Base-by-base conservation (phyloP, 2,797 vertebrate species). In the Scolopax bukidnonensis region DNA sequence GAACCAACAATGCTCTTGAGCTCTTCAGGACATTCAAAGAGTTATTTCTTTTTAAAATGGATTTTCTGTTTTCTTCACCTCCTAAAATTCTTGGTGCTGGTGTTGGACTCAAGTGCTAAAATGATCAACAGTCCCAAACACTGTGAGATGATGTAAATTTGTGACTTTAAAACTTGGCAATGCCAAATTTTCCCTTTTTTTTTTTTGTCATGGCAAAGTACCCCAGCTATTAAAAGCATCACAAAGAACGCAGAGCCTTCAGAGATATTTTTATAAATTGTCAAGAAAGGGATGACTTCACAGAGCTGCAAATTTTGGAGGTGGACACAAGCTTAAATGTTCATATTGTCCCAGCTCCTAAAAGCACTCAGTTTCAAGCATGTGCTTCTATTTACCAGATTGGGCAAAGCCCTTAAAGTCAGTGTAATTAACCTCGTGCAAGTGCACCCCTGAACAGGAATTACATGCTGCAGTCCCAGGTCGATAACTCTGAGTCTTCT, bases 1-100 rank as follows among this genome's bases (percentile, higher is more conserved):
- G 83, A 78, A 50, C 65, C 65, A 87, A 51, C 67, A 90, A 47
- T 12, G 32, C 24, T 21, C 54, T 78, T 41, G 54, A 83, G 70
- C 68, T 83, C 33, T 60, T 73, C 70, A 54, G 73, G 60, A 89
- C 69, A 69, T 80, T 81, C 60, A 71, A 67, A 82, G 69, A 65
- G 16, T 71, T 94, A 67, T 48, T 97, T 82, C 32, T 76, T 95
- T 82, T 69, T 43, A 51, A 92, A 96, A 85, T 8, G 41, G 51
- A n/a, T 86, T 80, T 87, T 77, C 50, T 93, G 40, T 67, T 95
- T 76, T 80, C 50, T 84, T 60, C 15, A 3, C 74, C 60, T 83
- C 51, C 36, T 87, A 9, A 65, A 90, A 56, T 38, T 83, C 47
- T 70, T 47, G 48, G n/a, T 33, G 50, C 77, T 76, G 47, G 24